Conservation (phyloP, 2,888 invertebrate species). For the Protophormia terraenovae region DNA sequence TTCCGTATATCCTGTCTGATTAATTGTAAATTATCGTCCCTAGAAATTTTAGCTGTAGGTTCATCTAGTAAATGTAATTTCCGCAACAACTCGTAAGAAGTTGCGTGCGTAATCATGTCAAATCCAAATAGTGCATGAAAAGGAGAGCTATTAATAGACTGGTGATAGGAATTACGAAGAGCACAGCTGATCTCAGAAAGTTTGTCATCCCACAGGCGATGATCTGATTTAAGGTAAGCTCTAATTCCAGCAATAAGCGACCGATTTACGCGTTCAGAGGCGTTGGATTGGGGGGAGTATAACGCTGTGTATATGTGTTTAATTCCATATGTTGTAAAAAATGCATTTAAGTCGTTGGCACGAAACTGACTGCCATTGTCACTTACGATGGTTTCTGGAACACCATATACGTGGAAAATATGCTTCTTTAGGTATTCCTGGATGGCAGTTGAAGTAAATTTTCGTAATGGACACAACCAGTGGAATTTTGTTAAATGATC, state of each 20-base stretch:
- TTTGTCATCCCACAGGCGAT: background rate
- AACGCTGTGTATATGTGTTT: no score
- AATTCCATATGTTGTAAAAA: no score
- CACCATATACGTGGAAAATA: slow-evolving; percentile 2
- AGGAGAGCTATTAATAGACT: background rate
- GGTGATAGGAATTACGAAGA: background rate
- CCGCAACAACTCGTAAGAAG: background rate
- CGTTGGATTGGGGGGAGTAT: no score
- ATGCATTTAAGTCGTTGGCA: no score
- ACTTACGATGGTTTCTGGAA: no score
- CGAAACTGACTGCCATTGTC: no score
- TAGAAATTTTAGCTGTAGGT: background rate
- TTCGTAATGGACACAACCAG: slow-evolving; percentile 9
- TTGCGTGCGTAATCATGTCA: background rate
- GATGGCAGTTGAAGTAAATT: background rate
- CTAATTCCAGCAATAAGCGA: no score
- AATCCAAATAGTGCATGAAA: background rate
- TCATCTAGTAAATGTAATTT: background rate
- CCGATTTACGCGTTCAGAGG: no score
- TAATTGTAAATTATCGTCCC: background rate
- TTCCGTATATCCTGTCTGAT: background rate
- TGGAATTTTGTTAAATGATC: slow-evolving; percentile 26
- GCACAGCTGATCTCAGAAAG: background rate
- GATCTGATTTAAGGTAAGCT: no score
- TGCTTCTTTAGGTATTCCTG: background rate